Evolutionary conservation across 1,140 invertebrate genomes (phyloP), one percentile per base, ranked within the genome.

Genomic region (Arctopsyche grandis): DNA sequence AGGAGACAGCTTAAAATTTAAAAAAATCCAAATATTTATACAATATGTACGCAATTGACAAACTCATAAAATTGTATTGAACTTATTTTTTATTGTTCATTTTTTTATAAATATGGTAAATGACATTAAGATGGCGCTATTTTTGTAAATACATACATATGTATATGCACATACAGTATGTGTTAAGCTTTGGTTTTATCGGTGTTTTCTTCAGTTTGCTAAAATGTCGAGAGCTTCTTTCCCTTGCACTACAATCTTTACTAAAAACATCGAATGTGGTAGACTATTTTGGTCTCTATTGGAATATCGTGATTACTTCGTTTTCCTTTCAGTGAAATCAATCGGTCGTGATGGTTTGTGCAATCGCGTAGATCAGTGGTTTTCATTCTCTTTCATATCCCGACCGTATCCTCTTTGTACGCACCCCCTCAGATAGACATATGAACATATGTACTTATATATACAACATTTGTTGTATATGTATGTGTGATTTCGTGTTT

Each of bases 281-380:
- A 29, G 60, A 26, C 75, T 69, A 69, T 77, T 77, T 77, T 52
- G 16, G 66, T 66, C 60, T 48, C 75, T 38, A 44, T 22, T 52
- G 43, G 60, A 63, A 76, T 76, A 76, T 69, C 75, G 58, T 77
- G 75, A 77, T 77, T 77, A 77, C 75, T 69, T 69, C 63, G 75
- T 66, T 69, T 77, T 77, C 75, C 75, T 77, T 77, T 77, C 66
- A 77, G 43, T 43, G 44, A 69, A 77, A 77, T 69, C 75, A 77
- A 77, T 77, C 75, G 75, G 75, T 46, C 43, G 75, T 66, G 66
- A 77, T 77, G 75, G 75, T 77, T 77, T 77, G 75, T 77, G 75
- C 75, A 77, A 77, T 77, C 66, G 75, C 63, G 19, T 77, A 77
- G 75, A 77, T 74, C 71, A 74, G 71, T 74, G 71, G 71, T 74